A percentile compares a stretch with the other conserved stretches of the same genome.
Evolutionary conservation across 1,140 invertebrate species (phyloP).

Genomic region (Papilio polyxenes): DNA sequence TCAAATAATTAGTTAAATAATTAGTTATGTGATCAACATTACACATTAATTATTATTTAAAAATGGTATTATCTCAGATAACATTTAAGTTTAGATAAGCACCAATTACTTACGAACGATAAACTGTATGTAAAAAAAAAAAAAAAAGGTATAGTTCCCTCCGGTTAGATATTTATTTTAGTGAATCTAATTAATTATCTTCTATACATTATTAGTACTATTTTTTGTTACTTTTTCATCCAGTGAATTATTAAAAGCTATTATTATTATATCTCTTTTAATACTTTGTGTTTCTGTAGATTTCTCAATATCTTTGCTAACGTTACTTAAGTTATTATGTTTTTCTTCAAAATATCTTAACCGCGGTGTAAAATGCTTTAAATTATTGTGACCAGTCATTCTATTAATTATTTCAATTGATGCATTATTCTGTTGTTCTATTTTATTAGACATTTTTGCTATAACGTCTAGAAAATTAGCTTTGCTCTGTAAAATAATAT

Average conservation of each 20-base stretch:
- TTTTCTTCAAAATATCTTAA: constrained; percentile 6
- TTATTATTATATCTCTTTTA: constrained; percentile 24
- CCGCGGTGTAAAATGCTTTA: constrained; percentile 12
- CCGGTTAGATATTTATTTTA: neutral
- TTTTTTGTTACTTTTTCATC: neutral
- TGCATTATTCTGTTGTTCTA: constrained; percentile 60
- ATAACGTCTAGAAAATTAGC: constrained; percentile 51
- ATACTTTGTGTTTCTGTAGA: neutral
- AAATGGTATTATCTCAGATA: too few species aligned
- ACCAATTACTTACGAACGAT: too few species aligned
- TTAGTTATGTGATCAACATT: too few species aligned
- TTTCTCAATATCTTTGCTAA: neutral
- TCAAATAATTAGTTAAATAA: too few species aligned
- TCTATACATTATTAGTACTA: neutral
- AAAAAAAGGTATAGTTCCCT: neutral
- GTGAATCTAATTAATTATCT: neutral
- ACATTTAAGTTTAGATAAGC: too few species aligned
- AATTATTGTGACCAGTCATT: constrained; percentile 37
- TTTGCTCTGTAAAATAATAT: constrained; percentile 37
- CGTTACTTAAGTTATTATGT: constrained; percentile 3
- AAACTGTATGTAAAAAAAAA: neutral
- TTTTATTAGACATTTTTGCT: constrained; percentile 52
- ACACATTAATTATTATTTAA: too few species aligned
- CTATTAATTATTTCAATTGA: constrained; percentile 53
- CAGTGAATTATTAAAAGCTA: constrained; percentile 1